phyloP scores from a whole-genome alignment of 2,888 invertebrate genomes.

The Cremastinae sp. region DNA sequence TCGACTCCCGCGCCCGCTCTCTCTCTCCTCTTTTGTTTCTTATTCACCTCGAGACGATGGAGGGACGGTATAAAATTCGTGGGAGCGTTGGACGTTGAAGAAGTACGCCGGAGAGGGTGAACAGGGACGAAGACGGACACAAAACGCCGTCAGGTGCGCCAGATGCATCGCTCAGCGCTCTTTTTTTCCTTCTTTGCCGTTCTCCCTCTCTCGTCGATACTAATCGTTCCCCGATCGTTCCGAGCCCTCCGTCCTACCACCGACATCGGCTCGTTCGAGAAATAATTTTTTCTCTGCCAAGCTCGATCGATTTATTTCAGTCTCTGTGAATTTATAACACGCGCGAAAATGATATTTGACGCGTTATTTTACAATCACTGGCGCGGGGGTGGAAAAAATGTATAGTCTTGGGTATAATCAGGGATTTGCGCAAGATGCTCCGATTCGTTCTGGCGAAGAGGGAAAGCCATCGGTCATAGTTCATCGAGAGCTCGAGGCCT shows the following conservation, averaged over 20 bases:
- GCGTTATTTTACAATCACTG: too few species aligned
- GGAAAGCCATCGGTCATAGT: constrained; percentile 45
- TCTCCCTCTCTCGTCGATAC: constrained; percentile 74
- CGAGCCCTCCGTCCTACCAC: constrained; percentile 42
- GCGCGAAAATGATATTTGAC: too few species aligned
- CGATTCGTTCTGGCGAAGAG: too few species aligned
- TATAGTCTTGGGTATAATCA: too few species aligned
- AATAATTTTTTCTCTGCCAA: constrained; percentile 32
- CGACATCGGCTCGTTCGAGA: constrained; percentile 27
- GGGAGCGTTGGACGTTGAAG: constrained; percentile 44
- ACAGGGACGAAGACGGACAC: constrained; percentile 62
- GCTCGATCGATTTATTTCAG: too few species aligned
- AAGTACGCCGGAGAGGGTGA: constrained; percentile 36
- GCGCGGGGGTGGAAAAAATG: too few species aligned
- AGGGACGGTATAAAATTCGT: constrained; percentile 47
- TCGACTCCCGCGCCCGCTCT: constrained; percentile 8
- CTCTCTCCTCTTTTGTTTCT: constrained; percentile 23
- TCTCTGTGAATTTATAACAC: too few species aligned
- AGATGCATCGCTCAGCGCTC: constrained; percentile 71
- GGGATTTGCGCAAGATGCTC: too few species aligned
- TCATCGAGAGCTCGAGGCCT: constrained; percentile 14
- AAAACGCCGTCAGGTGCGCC: constrained; percentile 78
- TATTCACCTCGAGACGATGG: constrained; percentile 16
- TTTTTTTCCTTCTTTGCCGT: constrained; percentile 53
- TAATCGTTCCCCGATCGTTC: constrained; percentile 77